Percentiles rank a stretch among this genome's conserved stretches.
phyloP scores from a whole-genome alignment of 1,140 invertebrate genomes.

The Drosophila pseudoobscura region DNA sequence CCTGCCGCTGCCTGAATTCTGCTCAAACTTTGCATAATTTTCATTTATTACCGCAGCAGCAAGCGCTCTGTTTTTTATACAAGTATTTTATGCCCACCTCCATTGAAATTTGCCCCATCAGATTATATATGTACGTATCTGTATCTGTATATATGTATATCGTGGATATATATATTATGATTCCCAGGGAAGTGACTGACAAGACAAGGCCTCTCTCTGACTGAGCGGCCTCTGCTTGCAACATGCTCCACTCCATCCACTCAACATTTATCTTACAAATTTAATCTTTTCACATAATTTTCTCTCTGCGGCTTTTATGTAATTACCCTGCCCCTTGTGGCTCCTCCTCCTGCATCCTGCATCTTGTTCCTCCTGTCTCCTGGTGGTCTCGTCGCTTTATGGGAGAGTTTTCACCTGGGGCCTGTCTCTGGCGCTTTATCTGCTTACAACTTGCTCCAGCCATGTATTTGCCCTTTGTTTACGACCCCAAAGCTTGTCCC shows the following conservation, averaged over 20 bases:
- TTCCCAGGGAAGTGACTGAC: slow-evolving; percentile 53
- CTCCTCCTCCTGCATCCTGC: slow-evolving; percentile 21
- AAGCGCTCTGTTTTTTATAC: slow-evolving; percentile 47
- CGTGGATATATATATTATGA: slow-evolving; percentile 35
- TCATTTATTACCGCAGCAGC: slow-evolving; percentile 70
- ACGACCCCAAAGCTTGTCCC: slow-evolving; percentile 28
- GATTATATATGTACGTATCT: slow-evolving; percentile 6
- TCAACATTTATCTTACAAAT: slow-evolving; percentile 79
- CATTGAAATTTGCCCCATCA: slow-evolving; percentile 60
- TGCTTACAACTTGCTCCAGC: slow-evolving; percentile 23
- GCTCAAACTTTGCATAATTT: slow-evolving; percentile 78
- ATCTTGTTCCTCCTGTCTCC: slow-evolving; percentile 11
- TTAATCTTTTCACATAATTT: slow-evolving; percentile 80
- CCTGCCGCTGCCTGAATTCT: no score
- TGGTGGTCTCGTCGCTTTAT: slow-evolving; percentile 4
- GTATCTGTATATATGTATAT: slow-evolving; percentile 35
- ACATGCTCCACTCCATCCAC: slow-evolving; percentile 28
- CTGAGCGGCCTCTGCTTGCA: slow-evolving; percentile 4
- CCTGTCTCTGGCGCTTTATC: slow-evolving; percentile 26
- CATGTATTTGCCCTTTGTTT: slow-evolving; percentile 22
- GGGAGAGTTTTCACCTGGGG: slow-evolving; percentile 64
- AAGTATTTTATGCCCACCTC: slow-evolving; percentile 44
- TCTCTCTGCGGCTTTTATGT: slow-evolving; percentile 71
- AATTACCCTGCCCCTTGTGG: slow-evolving; percentile 55
- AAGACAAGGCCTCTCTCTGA: slow-evolving; percentile 11